Base-by-base conservation (phyloP, 2,113 vertebrate genomes). In the Paedocypris sp. region DNA sequence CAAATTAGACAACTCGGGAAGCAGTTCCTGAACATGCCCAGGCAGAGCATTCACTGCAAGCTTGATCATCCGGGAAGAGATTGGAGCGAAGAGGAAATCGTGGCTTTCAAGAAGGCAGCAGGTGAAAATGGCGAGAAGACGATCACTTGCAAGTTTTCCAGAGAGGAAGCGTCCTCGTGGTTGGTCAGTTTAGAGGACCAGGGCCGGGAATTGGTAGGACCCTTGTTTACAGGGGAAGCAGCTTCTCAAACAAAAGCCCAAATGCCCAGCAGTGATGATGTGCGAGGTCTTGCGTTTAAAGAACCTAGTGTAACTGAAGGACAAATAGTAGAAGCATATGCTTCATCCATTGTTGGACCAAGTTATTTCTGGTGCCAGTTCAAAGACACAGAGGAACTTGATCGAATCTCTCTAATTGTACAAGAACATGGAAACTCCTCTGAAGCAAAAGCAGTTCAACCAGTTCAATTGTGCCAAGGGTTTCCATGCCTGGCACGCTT, bases 331-430 rank as follows among this genome's bases (percentile, higher is more conserved):
- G 81, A 85, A 41, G 80, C 78, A 4, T 92, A 88, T 25, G 62
- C 87, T 25, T 74, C 81, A 1, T 51, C 79, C 12, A 62, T 85
- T 31, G 75, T 77, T 12, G 77, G 86, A n/a, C 86, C 83, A 43
- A 85, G 79, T 36, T 85, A 83, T 28, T 94, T 98, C 61, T 97
- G 93, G 91, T 90, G 91, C 82, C 83, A 84, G 45, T 66, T 71
- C 66, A 79, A 79, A 2, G 73, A 87, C 61, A 66, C 78, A 0
- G 69, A 84, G 47, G 72, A 77, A 0, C 75, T 91, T 19, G 79
- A 74, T 13, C 77, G 74, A 48, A 68, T 97, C 6, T 79, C 87
- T 23, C 48, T 32, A 36, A 58, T 77, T 67, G 73, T 91, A 23
- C 72, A 86, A 48, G 75, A 78, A 69, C 68, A 64, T n/a, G 82